phyloP scores from a whole-genome alignment of 2,797 vertebrate genomes.

The Alcedo quadribrachys region DNA sequence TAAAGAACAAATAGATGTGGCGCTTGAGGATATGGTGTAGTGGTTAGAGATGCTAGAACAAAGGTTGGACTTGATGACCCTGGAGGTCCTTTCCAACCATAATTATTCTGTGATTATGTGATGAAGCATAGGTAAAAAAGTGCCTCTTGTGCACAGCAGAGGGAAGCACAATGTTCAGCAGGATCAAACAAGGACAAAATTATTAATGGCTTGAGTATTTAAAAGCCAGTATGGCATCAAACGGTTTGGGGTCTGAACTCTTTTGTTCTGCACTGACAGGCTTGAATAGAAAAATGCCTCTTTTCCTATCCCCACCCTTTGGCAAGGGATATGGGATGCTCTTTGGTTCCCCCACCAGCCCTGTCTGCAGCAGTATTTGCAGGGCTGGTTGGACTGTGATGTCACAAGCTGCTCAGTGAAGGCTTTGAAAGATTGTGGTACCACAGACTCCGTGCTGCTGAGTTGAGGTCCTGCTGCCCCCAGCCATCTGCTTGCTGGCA shows the following conservation, averaged over 20 bases:
- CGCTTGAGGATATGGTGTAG: too few species aligned
- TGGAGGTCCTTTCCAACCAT: too few species aligned
- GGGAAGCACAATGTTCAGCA: rapidly evolving
- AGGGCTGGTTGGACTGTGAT: background rate
- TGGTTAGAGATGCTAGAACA: too few species aligned
- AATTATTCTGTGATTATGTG: too few species aligned
- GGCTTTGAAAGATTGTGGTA: background rate
- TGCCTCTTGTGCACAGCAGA: background rate
- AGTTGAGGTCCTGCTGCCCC: rapidly evolving
- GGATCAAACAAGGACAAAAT: background rate
- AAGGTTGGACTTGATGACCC: too few species aligned
- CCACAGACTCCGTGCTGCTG: rapidly evolving
- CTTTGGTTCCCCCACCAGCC: background rate
- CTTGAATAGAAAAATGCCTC: rapidly evolving
- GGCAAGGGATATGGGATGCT: rapidly evolving
- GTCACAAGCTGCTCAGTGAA: background rate
- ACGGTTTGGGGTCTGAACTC: background rate
- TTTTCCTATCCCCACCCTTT: rapidly evolving
- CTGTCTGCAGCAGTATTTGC: background rate
- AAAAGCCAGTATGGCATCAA: background rate
- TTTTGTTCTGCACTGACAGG: background rate
- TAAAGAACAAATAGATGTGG: too few species aligned
- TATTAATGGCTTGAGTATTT: background rate
- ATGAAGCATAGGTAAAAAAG: background rate
- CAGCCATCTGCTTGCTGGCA: background rate